Percentiles rank a stretch among this genome's conserved stretches.
Conservation (phyloP, 2,888 invertebrate genomes). For the Chaitophorus viminalis region DNA sequence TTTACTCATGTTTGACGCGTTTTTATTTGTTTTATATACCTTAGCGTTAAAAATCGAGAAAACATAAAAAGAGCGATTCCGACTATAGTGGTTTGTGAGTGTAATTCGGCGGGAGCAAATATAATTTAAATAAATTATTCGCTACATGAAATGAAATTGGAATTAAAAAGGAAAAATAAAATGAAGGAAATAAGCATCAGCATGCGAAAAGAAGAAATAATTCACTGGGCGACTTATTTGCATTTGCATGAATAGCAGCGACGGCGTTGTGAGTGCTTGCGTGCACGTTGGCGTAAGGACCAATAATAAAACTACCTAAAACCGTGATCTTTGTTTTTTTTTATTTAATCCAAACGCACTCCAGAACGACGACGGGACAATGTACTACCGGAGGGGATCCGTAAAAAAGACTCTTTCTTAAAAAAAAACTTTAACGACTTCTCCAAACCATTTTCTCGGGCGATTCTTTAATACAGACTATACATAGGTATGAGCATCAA, state of each 20-base stretch:
- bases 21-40: neutral
- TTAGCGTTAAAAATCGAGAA: neutral
- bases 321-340: neutral
- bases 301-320: slow-evolving; percentile 40
- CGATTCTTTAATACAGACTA: too few species aligned
- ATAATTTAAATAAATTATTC: slow-evolving; percentile 57
- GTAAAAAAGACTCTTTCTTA: neutral
- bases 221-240: slow-evolving; percentile 25
- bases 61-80: neutral
- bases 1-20: neutral
- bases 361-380: neutral
- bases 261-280: neutral
- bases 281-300: neutral
- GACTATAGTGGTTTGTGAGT: neutral
- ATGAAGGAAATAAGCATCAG: slow-evolving; percentile 3
- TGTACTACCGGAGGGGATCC: too few species aligned
- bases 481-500: too few species aligned
- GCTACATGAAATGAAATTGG: slow-evolving; percentile 52
- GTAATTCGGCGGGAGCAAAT: neutral
- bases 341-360: neutral
- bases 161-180: slow-evolving; percentile 30
- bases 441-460: neutral
- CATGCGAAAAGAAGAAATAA: slow-evolving; percentile 3
- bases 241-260: neutral
- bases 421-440: neutral